A percentile compares a stretch with the other conserved stretches of the same genome.
These are phyloP conservation scores for Holcopasites calliopsidis DNA, from an alignment of 1,140 invertebrate genomes.

Conservation along the genomic window DNA sequence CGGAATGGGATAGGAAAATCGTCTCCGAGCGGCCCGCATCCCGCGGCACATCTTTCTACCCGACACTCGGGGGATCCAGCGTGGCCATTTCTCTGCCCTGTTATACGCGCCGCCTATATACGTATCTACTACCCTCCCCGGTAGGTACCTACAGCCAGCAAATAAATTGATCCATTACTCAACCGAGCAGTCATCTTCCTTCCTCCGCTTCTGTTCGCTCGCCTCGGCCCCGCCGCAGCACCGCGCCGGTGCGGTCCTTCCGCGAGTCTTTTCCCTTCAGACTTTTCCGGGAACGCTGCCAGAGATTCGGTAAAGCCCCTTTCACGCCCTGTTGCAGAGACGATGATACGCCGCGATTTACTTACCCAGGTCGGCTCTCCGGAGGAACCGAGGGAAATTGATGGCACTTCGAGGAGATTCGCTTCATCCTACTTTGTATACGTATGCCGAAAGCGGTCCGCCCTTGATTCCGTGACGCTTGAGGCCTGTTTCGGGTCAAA, in stretches of 20 bases:
- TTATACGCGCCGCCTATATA: slow-evolving; percentile 66
- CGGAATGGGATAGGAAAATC: slow-evolving; percentile 66
- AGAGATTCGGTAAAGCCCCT: slow-evolving; percentile 66
- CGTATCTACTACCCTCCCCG: slow-evolving; percentile 63
- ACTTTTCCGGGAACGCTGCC: slow-evolving; percentile 64
- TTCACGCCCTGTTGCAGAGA: slow-evolving; percentile 63
- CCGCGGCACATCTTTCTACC: slow-evolving; percentile 74
- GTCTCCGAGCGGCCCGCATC: slow-evolving; percentile 73
- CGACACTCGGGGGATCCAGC: slow-evolving; percentile 69
- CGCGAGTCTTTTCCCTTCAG: slow-evolving; percentile 52
- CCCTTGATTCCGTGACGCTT: neutral
- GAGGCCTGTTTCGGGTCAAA: neutral
- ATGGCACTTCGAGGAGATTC: slow-evolving; percentile 38
- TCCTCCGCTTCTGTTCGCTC: slow-evolving; percentile 62
- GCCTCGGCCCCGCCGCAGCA: slow-evolving; percentile 22
- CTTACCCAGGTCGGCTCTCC: slow-evolving; percentile 28
- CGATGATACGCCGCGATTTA: slow-evolving; percentile 65
- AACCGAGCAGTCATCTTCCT: slow-evolving; percentile 75
- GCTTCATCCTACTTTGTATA: neutral
- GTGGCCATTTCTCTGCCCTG: slow-evolving; percentile 71
- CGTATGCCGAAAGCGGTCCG: neutral
- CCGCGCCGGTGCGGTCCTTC: slow-evolving; percentile 26
- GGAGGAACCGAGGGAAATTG: slow-evolving; percentile 32
- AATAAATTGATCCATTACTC: slow-evolving; percentile 79
- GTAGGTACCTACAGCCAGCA: slow-evolving; percentile 66